Base-by-base conservation (phyloP, 2,888 invertebrate species). In the Lamproptera curius region DNA sequence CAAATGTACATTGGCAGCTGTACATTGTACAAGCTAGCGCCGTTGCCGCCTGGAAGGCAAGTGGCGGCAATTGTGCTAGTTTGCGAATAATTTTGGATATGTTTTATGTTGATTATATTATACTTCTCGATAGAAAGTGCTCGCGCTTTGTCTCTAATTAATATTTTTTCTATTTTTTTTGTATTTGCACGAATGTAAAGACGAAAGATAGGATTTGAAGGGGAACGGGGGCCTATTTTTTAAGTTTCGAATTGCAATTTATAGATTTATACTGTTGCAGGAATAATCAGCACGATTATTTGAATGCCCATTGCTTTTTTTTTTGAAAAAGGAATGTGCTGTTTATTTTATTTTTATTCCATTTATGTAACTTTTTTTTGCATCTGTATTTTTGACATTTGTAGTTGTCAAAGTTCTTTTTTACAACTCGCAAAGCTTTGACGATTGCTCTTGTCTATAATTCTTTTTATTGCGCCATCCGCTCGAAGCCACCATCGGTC, bases 211-310 rank as follows among this genome's bases (percentile, higher is more conserved):
- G n/a, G n/a, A n/a, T n/a, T n/a, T n/a, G n/a, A n/a, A n/a, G n/a
- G 28, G 2, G 4, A 8, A 28, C 23, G 23, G 8, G 23, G 4
- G 8, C 8, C 4, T 23, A 23, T 23, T 23, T 23, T 23, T n/a
- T n/a, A n/a, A n/a, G n/a, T n/a, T 11, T 37, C 37, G 13, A 11
- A 34, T 48, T 26, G 42, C 38, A 48, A 23, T 38, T 36, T 42
- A 23, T n/a, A 33, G 42, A 38, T 6, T 34, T 35, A 33, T 37
- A 42, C 37, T 42, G 28, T 34, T 31, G 31, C 42, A 16, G 23
- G 33, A 46, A 46, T 46, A 39, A 43, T 38, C 39, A 39, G 48
- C 48, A 48, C 48, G 48, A 43, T 48, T 31, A 37, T 42, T n/a
- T 35, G 39, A 13, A 38, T 39, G 33, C 42, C 31, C 34, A 34